Conservation (phyloP, 2,113 vertebrate genomes). For the Glaucomys volans region DNA sequence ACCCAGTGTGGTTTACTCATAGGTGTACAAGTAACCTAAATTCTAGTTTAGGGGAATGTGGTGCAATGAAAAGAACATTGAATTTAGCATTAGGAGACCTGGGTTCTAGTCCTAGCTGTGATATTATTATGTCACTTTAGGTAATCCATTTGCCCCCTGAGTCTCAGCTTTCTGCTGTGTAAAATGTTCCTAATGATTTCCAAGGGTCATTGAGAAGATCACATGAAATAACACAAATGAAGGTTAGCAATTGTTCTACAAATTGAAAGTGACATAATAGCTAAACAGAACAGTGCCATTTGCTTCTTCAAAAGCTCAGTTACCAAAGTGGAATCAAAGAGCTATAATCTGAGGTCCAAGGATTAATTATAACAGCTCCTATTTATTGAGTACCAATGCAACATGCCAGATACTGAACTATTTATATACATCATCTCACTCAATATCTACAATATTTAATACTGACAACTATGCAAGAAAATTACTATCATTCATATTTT, state of each 20-base stretch:
- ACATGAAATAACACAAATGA: slow-evolving; percentile 13
- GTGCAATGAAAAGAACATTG: not conserved
- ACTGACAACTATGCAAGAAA: not conserved
- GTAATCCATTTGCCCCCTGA: not conserved
- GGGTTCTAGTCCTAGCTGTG: not conserved
- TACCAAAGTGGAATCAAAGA: slow-evolving; percentile 32
- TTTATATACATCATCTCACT: slow-evolving; percentile 37
- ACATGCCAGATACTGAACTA: not conserved
- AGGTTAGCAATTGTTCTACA: slow-evolving; percentile 22
- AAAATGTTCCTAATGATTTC: slow-evolving; percentile 30
- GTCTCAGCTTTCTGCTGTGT: not conserved
- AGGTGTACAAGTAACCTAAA: slow-evolving; percentile 20
- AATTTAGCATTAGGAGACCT: not conserved
- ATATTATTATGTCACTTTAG: not conserved
- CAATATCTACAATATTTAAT: slow-evolving; percentile 53
- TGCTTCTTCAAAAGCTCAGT: slow-evolving; percentile 49
- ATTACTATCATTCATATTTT: slow-evolving; percentile 33
- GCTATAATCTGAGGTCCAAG: not conserved
- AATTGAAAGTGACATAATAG: slow-evolving; percentile 12
- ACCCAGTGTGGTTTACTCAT: not conserved
- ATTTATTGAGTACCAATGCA: slow-evolving; percentile 31
- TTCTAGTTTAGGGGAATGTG: not conserved
- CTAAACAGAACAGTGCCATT: slow-evolving; percentile 12
- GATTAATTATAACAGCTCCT: not conserved
- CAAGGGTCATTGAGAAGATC: not conserved